Conservation (phyloP, 2,888 invertebrate genomes). For the Erannis defoliaria region DNA sequence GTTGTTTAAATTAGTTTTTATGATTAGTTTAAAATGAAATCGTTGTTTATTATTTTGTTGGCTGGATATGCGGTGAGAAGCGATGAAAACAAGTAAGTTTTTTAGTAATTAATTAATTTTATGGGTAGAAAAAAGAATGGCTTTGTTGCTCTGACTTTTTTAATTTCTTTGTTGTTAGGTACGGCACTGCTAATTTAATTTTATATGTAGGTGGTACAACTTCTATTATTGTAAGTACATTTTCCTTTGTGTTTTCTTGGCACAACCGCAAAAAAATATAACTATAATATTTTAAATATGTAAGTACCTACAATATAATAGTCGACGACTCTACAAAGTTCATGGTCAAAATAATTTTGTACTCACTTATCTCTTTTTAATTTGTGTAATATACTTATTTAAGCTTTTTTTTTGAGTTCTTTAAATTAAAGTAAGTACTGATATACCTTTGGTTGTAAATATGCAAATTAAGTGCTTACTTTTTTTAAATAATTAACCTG, state of each 20-base stretch:
- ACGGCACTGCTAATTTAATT: not conserved
- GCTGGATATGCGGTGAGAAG: slow-evolving; percentile 70
- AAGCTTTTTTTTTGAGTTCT: no score
- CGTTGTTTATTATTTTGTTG: slow-evolving; percentile 63
- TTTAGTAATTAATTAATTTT: slow-evolving; percentile 26
- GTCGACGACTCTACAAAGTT: slow-evolving; percentile 32
- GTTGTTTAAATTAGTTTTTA: slow-evolving; percentile 26
- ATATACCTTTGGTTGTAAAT: no score
- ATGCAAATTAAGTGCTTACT: no score
- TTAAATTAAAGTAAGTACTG: no score
- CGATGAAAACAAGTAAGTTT: slow-evolving; percentile 69
- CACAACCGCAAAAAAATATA: slow-evolving; percentile 29
- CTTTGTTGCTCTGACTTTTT: no score
- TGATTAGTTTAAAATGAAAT: slow-evolving; percentile 55
- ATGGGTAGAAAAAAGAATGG: not conserved
- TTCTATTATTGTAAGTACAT: not conserved
- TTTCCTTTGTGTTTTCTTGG: slow-evolving; percentile 40
- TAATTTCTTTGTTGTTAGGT: not conserved
- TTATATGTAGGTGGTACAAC: not conserved
- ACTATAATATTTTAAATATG: no score
- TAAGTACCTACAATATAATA: not conserved
- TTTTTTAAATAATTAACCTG: no score
- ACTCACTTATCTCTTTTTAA: not conserved
- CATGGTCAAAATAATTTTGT: slow-evolving; percentile 11
- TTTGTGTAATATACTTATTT: no score